A percentile compares a stretch with the other conserved stretches of the same genome.
These are phyloP conservation scores for Neodiprion fabricii DNA, from an alignment of 1,140 invertebrate genomes.

Conservation along the genomic window DNA sequence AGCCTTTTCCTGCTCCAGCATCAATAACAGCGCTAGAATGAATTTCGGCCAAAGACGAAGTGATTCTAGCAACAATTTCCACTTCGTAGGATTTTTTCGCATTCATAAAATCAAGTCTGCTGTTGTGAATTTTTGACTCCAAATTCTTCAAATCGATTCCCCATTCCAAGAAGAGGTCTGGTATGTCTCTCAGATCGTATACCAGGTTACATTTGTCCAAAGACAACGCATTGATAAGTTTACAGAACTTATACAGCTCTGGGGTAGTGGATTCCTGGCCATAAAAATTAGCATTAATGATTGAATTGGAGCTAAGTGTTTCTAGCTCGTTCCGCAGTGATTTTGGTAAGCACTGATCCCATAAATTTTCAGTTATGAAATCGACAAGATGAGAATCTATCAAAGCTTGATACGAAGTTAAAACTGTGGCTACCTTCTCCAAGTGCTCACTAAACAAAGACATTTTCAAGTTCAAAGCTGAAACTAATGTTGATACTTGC, in stretches of 20 bases:
- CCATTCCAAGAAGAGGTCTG: not conserved
- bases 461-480: constrained; percentile 27
- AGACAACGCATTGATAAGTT: constrained; percentile 32
- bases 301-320: constrained; percentile 46
- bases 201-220: constrained; percentile 35
- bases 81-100: constrained; percentile 87
- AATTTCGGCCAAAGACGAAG: constrained; percentile 39
- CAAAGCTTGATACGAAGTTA: constrained; percentile 67
- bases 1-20: constrained; percentile 87
- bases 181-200: constrained; percentile 21
- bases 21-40: constrained; percentile 69
- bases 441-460: constrained; percentile 55
- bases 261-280: constrained; percentile 10
- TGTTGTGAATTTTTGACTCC: constrained; percentile 16
- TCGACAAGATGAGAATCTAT: constrained; percentile 83
- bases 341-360: constrained; percentile 66
- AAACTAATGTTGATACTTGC: constrained; percentile 10
- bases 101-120: constrained; percentile 70
- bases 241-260: constrained; percentile 37
- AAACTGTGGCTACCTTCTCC: constrained; percentile 63
- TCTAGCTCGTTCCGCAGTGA: constrained; percentile 64
- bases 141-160: constrained; percentile 10
- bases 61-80: constrained; percentile 59
- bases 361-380: constrained; percentile 77
- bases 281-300: not conserved